Evolutionary conservation across 1,140 invertebrate genomes (phyloP).

Genomic region (Diorhabda elongata): DNA sequence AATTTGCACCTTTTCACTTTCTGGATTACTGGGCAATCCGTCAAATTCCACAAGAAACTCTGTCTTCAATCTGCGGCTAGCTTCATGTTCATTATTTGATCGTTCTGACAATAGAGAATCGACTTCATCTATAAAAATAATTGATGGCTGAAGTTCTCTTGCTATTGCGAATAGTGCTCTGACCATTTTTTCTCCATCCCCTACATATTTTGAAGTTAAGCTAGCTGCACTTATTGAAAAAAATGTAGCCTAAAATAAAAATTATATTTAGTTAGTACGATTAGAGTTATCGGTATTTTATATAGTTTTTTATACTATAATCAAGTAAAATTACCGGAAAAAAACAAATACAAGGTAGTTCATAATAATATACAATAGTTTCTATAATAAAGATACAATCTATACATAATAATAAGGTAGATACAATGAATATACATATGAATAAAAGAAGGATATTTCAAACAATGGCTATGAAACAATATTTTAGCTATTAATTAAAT

Average conservation of each 20-base stretch:
- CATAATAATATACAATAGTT: too few relatives aligned
- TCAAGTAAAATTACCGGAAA: too few relatives aligned
- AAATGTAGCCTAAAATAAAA: constrained; percentile 71
- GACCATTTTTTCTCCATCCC: constrained; percentile 97
- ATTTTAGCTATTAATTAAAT: too few relatives aligned
- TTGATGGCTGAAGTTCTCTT: constrained; percentile 86
- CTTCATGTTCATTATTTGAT: constrained; percentile 90
- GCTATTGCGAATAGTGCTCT: constrained; percentile 92
- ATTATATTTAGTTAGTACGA: too few relatives aligned
- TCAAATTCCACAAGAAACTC: constrained; percentile 98
- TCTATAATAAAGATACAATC: too few relatives aligned
- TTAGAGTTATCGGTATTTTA: too few relatives aligned
- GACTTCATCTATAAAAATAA: constrained; percentile 96
- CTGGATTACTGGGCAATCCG: constrained; percentile 72
- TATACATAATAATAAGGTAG: too few relatives aligned
- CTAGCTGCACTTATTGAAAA: constrained; percentile 96
- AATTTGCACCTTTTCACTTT: constrained; percentile 64
- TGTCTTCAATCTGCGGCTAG: constrained; percentile 93
- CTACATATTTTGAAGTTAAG: constrained; percentile 97
- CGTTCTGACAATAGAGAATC: constrained; percentile 91
- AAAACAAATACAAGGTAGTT: too few relatives aligned
- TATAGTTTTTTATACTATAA: too few relatives aligned
- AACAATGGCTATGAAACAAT: too few relatives aligned
- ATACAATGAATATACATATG: too few relatives aligned
- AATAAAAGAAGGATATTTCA: too few relatives aligned